These are phyloP conservation scores for Drosophila villosipedis DNA, from an alignment of 2,888 invertebrate genomes.

Conservation along the genomic window DNA sequence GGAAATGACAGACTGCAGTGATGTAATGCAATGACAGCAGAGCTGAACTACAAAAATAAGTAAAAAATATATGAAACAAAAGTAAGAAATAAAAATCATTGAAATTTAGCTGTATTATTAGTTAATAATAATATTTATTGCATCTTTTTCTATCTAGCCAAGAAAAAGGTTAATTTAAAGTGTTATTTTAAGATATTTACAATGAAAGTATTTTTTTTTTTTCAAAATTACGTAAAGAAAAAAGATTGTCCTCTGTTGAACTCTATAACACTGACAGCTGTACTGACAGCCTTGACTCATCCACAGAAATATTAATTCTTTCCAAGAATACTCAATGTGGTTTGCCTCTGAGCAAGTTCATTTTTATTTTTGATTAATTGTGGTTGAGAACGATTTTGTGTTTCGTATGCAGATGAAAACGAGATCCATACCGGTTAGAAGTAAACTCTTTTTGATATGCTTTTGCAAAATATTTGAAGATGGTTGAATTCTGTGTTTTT, in stretches of 20 bases:
- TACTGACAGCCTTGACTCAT: conserved; percentile 43
- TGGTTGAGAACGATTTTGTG: conserved; percentile 23
- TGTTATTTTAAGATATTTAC: not conserved
- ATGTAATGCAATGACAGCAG: not conserved
- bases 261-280: conserved; percentile 5
- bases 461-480: conserved; percentile 51
- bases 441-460: conserved; percentile 15
- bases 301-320: conserved; percentile 41
- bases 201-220: not conserved
- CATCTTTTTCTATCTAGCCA: not conserved
- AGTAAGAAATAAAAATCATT: not conserved
- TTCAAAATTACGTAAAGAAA: not conserved
- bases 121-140: not conserved
- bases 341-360: conserved; percentile 42
- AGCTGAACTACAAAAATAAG: too few species aligned
- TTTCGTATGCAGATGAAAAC: conserved; percentile 25
- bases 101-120: not conserved
- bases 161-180: not conserved
- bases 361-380: conserved; percentile 60
- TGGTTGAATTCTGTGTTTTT: conserved; percentile 41
- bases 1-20: conserved; percentile 24
- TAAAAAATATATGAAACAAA: not conserved
- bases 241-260: conserved; percentile 18
- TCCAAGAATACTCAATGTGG: conserved; percentile 58
- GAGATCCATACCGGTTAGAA: conserved; percentile 34